Base-by-base conservation (phyloP, 2,797 vertebrate species). In the Tenualosa thibaudeaui region DNA sequence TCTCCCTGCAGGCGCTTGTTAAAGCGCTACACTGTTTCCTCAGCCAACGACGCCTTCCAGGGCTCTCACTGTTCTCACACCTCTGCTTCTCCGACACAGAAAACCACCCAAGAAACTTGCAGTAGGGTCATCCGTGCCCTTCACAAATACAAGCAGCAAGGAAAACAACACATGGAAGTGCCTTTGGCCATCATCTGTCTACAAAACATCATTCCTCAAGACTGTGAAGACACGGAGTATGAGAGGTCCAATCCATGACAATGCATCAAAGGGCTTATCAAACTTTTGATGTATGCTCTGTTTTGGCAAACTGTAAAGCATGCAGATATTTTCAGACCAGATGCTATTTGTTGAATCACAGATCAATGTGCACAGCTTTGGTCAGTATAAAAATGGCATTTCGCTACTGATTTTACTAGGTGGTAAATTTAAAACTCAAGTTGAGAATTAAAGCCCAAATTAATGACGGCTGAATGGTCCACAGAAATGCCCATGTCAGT, bases 1-100 rank as follows among this genome's bases (percentile, higher is more conserved):
- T 84, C 82, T 92, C 94, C 92, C 92, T 85, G 65, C 86, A 83
- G 90, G 88, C 86, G 85, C 87, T 86, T 93, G 92, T 92, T 92
- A 89, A 93, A 91, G 89, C 86, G 91, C 86, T 88, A 90, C 85
- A 85, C 81, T 10, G 87, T 90, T 93, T 93, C 91, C 91, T 92
- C 89, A 37, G 81, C 50, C 81, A 9, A 81, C 53, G 81, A 86
- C 54, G 87, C 87, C 90, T 85, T 81, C 22, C 83, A 54, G 88
- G 81, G 81, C 51, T 58, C 60, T 68, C 62, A 71, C 81, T 88
- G 71, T 78, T 78, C 26, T 78, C 71, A 78, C 71, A 78, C 71
- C 71, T 78, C 71, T 46, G 71, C 71, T 78, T 10, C n/a, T 31
- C 71, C 22, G 26, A 78, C 71, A 78, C 37, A 78, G 5, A 78